Conservation (phyloP, 2,888 invertebrate genomes). For the Caenorhabditis sp. region DNA sequence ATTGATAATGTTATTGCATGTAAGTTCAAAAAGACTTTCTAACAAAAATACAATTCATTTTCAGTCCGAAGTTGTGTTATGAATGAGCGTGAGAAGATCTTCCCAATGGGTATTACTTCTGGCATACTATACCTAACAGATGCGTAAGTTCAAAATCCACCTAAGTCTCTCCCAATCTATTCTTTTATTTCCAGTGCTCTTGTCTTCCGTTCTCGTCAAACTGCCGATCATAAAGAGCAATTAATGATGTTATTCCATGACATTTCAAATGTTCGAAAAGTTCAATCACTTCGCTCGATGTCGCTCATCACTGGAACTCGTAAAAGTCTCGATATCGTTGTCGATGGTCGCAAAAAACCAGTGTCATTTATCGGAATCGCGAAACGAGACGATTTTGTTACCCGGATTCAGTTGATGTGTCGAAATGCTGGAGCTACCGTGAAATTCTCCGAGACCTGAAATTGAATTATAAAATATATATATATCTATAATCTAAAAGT, state of each 20-base stretch:
- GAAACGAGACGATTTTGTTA: constrained; percentile 53
- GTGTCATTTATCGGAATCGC: constrained; percentile 59
- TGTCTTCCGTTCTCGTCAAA: constrained; percentile 54
- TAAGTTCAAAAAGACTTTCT: constrained; percentile 15
- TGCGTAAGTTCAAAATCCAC: constrained; percentile 17
- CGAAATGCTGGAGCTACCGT: constrained; percentile 33
- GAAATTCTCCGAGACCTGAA: constrained; percentile 17
- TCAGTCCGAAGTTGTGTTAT: constrained; percentile 64
- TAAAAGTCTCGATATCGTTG: constrained; percentile 58
- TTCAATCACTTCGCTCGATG: constrained; percentile 51
- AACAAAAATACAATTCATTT: constrained; percentile 13
- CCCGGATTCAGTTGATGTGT: constrained; percentile 43
- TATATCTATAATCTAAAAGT: not conserved
- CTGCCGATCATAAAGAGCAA: constrained; percentile 30
- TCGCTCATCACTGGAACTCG: constrained; percentile 55
- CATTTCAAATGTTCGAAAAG: constrained; percentile 51
- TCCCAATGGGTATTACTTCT: constrained; percentile 55
- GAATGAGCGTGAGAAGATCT: constrained; percentile 58
- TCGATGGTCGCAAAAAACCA: constrained; percentile 55
- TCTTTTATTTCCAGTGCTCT: constrained; percentile 52
- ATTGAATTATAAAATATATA: not conserved
- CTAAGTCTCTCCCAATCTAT: no score
- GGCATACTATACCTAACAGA: constrained; percentile 62
- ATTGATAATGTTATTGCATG: constrained; percentile 53
- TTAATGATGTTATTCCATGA: constrained; percentile 59